Percentiles rank a stretch among this genome's conserved stretches.
These are phyloP conservation scores for Mirza zaza DNA, from an alignment of 2,113 vertebrate species.

Conservation along the genomic window DNA sequence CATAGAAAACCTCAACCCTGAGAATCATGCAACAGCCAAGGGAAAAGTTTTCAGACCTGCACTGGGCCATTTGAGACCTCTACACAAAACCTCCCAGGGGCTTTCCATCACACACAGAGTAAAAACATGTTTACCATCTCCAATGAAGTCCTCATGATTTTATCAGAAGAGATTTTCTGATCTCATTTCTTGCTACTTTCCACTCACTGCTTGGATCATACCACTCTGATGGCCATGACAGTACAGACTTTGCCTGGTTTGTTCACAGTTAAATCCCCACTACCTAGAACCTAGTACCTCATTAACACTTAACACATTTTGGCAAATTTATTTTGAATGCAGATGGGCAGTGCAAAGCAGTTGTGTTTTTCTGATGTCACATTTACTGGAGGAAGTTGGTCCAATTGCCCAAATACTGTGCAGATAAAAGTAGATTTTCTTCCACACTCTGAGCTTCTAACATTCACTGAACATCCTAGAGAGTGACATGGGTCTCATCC, in stretches of 20 bases:
- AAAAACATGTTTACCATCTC: background rate
- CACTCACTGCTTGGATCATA: background rate
- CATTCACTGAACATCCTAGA: background rate
- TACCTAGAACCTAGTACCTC: background rate
- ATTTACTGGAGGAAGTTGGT: background rate
- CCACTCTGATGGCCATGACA: accelerated
- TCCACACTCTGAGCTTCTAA: background rate
- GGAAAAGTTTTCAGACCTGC: background rate
- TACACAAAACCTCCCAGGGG: background rate
- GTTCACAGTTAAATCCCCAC: background rate
- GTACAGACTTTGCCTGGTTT: background rate
- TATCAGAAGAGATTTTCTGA: background rate
- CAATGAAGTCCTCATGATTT: background rate
- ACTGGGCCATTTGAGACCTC: background rate
- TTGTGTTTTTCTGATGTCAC: background rate
- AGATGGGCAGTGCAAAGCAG: background rate
- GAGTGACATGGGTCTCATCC: background rate
- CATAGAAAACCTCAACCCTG: background rate
- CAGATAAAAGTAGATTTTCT: background rate
- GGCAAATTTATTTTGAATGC: background rate
- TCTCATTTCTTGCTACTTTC: background rate
- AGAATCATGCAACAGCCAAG: background rate
- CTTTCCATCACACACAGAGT: background rate
- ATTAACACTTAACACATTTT: background rate
- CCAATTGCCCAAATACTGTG: background rate